Evolutionary conservation across 2,888 invertebrate species (phyloP), one percentile per base, ranked within the genome.

Genomic region (Lasioglossum marginatum): DNA sequence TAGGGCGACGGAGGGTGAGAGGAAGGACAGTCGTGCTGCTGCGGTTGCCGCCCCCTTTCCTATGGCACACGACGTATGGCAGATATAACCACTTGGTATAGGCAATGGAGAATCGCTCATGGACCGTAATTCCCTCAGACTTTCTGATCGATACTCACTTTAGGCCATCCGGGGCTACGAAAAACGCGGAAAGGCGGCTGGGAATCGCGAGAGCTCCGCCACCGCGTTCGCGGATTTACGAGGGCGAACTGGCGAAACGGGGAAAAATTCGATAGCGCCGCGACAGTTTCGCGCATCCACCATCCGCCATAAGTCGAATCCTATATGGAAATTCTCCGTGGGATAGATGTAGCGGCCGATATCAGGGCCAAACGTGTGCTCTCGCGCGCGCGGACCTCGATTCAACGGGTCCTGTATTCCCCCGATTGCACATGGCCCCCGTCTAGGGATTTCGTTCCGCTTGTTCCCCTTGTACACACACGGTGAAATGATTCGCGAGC

Each of bases 31-130:
- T 94, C 93, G 92, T 93, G 93, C 93, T 95, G 94, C 94, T 95
- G 95, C 92, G 94, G 95, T 94, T 94, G 95, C 95, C 95, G 93
- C 95, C 95, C 68, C 94, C 93, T 93, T 93, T 92, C 90, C 92
- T 89, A 92, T 89, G 90, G 92, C 93, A 92, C 89, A 93, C 93
- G 94, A 94, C 94, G 93, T 93, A 94, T 93, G 94, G 93, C 91
- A 92, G 93, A 93, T 93, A 94, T 94, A 94, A 94, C 93, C 94
- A 94, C 93, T 93, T 92, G 91, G 91, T 93, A 92, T 92, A 92
- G 93, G 91, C 94, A 91, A 92, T 92, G 88, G 92, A 92, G 92
- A 92, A 92, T 92, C 92, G 92, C 92, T 92, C 92, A 90, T 91
- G 90, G 90, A 87, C 91, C 89, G 93, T 93, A 93, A 92, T 94